Evolutionary conservation across 2,113 vertebrate genomes (phyloP), one percentile per base, ranked within the genome.

Genomic region (Copsychus sechellarum): DNA sequence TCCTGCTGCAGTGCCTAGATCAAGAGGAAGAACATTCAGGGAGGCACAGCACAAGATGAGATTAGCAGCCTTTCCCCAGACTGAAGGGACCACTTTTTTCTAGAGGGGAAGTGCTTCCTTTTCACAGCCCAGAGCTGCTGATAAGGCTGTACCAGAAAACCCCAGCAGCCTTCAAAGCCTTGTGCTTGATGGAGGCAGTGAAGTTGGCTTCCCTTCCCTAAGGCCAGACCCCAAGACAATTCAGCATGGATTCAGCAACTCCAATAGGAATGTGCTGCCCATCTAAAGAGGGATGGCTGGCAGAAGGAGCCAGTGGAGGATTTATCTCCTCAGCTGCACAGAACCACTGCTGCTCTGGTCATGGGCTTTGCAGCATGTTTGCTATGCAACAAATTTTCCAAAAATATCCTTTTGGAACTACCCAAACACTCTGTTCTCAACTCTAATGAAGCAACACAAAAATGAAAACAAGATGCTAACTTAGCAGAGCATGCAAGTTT

Each of bases 391-490:
- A 76, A n/a, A 43, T 71, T 84, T 78, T 40, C 34, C 2, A 79
- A 76, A 91, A 74, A 79, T 57, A 91, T 25, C 80, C 47, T 25
- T 60, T 43, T 79, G n/a, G 78, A 94, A 51, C 14, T 56, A 54
- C 8, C 7, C 60, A 64, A 88, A 40, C 28, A 20, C 24, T 28
- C 53, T 24, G 18, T 56, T 89, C 73, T 66, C 47, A 91, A 47
- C 31, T 67, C 40, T 45, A 64, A 71, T 65, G 54, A 84, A 23
- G 10, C 23, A 34, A 54, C 2, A 53, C 3, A 81, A 56, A 81
- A 95, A 50, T 70, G 40, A 87, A 96, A 91, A 29, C 58, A 88
- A 85, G 83, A 88, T 61, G 69, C 28, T 91, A 54, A 58, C 31
- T 89, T 74, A 81, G 24, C 26, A 74, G 33, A 86, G 38, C 34